phyloP scores from a whole-genome alignment of 2,797 vertebrate species.

The Anabacerthia variegaticeps region DNA sequence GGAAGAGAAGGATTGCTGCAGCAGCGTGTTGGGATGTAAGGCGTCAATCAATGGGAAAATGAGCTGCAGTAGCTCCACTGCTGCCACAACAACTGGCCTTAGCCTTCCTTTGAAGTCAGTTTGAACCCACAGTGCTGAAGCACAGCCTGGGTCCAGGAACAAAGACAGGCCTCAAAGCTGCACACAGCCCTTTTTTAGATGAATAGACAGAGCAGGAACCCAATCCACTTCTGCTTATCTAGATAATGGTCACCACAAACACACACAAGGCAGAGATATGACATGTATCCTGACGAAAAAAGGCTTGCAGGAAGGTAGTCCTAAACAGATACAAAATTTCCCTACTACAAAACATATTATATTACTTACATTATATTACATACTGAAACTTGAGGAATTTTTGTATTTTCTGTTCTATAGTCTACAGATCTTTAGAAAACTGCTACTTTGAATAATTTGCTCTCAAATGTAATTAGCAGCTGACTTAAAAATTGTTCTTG shows the following conservation, averaged over 20 bases:
- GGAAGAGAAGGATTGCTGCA: background rate
- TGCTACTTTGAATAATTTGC: background rate
- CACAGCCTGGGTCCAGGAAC: background rate
- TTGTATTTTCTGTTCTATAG: background rate
- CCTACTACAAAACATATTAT: background rate
- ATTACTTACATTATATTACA: background rate
- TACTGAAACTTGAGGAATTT: background rate
- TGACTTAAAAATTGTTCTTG: background rate
- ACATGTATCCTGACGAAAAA: background rate
- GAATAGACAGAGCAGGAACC: background rate
- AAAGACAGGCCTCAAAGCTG: background rate
- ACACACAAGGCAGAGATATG: background rate
- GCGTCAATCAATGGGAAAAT: accelerated
- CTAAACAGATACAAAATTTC: background rate
- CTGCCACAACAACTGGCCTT: background rate
- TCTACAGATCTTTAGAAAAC: background rate
- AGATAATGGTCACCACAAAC: background rate
- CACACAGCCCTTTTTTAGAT: background rate
- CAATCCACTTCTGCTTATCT: background rate
- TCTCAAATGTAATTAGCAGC: background rate
- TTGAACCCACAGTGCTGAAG: background rate
- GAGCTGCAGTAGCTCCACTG: background rate
- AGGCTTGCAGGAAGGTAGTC: background rate
- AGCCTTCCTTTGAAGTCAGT: background rate
- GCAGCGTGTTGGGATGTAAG: background rate